Evolutionary conservation across 2,888 invertebrate genomes (phyloP), one percentile per base, ranked within the genome.

Genomic region (Chironomus tentans): DNA sequence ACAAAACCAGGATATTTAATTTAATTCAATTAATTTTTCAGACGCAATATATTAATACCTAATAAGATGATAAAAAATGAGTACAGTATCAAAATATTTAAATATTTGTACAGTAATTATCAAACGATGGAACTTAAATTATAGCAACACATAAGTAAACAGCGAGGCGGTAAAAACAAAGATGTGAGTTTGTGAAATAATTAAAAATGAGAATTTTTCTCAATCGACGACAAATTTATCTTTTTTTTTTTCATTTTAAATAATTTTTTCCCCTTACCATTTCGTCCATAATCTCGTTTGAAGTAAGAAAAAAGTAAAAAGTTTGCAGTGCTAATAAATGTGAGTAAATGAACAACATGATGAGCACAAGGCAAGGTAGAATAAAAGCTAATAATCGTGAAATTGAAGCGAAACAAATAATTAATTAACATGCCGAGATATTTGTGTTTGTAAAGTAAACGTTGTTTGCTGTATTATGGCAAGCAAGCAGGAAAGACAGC

Each of bases 171-270:
- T 15, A 56, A 56, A 56, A 70, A 70, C 22, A 70, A 70, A 70
- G 56, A 24, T 50, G 70, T 50, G 48, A 50, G 70, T 50, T 70
- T 48, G 48, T 68, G 56, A 56, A 68, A 68, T 70, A 70, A 70
- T 22, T 70, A 47, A 70, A 68, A 68, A 68, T 18, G 21, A 62
- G 28, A 50, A 70, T 46, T 50, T 47, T 24, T 65, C 65, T 65
- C 65, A 22, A 50, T 50, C 50, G 70, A 70, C 70, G 70, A 70
- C 70, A 70, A 70, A 70, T 70, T 70, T 70, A 70, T 70, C 70
- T 70, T 56, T 70, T 38, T 68, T 69, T 46, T 46, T 6, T 48
- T 48, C 18, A 12, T 21, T 65, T 21, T 62, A 4, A 5, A 21
- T 10, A 21, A 22, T 5, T 56, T 15, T n/a, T 69, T 6, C 7